phyloP scores from a whole-genome alignment of 2,797 vertebrate species.

The Poecilia picta region DNA sequence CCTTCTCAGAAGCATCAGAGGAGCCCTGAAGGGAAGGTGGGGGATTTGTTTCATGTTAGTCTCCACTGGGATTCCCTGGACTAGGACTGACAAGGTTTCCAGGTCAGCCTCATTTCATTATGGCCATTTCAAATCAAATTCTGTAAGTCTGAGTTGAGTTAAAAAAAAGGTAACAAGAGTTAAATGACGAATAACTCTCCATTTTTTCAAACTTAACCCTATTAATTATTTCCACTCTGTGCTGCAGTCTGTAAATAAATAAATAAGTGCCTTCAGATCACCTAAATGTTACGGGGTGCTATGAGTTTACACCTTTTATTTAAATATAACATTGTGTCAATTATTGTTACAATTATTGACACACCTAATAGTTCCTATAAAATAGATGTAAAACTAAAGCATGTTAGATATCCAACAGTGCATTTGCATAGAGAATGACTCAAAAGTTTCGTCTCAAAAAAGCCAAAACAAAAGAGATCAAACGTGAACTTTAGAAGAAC shows the following conservation, averaged over 20 bases:
- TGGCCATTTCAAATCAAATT: constrained; percentile 44
- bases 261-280: neutral
- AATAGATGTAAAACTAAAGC: neutral
- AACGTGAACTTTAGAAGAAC: neutral
- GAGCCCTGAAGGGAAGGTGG: constrained; percentile 28
- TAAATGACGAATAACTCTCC: constrained; percentile 32
- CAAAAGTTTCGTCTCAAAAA: neutral
- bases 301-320: neutral
- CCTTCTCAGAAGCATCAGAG: constrained; percentile 41
- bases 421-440: neutral
- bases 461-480: neutral
- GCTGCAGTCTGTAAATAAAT: neutral
- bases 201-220: constrained; percentile 15
- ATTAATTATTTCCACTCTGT: constrained; percentile 2
- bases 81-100: constrained; percentile 48
- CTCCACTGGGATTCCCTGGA: constrained; percentile 53
- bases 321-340: neutral
- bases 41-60: constrained; percentile 48
- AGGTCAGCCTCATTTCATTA: constrained; percentile 57
- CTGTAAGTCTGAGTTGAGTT: constrained; percentile 6
- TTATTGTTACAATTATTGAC: neutral
- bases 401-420: neutral
- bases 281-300: neutral
- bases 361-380: neutral
- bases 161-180: constrained; percentile 21